Evolutionary conservation across 2,888 invertebrate genomes (phyloP), one percentile per base, ranked within the genome.

Genomic region (Megaustenia siamemsis): DNA sequence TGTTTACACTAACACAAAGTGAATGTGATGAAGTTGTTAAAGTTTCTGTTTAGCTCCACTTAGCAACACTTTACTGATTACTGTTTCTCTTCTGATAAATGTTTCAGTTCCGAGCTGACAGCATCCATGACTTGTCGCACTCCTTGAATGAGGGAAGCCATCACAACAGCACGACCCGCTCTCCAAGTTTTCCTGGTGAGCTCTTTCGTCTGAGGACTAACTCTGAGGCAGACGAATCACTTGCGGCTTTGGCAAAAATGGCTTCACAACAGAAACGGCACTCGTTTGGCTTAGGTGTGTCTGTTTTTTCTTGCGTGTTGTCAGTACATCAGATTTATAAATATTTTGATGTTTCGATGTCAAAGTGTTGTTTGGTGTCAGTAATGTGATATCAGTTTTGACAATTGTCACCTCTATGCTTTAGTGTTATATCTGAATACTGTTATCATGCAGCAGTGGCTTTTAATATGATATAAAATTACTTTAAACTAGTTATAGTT

Each of bases 31-130:
- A 18, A 12, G 49, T 12, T 49, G 49, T 49, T 49, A 18, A n/a
- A n/a, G n/a, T n/a, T n/a, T n/a, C n/a, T n/a, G n/a, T n/a, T n/a
- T n/a, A n/a, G n/a, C n/a, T n/a, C n/a, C n/a, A n/a, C n/a, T n/a
- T n/a, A n/a, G n/a, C n/a, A n/a, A n/a, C n/a, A n/a, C n/a, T n/a
- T n/a, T n/a, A n/a, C n/a, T n/a, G n/a, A n/a, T n/a, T n/a, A n/a
- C n/a, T n/a, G n/a, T n/a, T n/a, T 63, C 12, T 32, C 32, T 6
- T 32, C 32, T 63, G 28, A 32, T 63, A 32, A 68, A 60, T 86
- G 86, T 88, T 89, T 24, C 90, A 93, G 92, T 87, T 93, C 69
- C 90, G 93, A 77, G 92, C 94, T 49, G 94, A 94, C 88, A 93
- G 93, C 87, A 91, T 92, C 21, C 91, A 91, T 71, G 93, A 93